Base-by-base conservation (phyloP, 2,113 vertebrate species). In the Scartelaos histophorus region DNA sequence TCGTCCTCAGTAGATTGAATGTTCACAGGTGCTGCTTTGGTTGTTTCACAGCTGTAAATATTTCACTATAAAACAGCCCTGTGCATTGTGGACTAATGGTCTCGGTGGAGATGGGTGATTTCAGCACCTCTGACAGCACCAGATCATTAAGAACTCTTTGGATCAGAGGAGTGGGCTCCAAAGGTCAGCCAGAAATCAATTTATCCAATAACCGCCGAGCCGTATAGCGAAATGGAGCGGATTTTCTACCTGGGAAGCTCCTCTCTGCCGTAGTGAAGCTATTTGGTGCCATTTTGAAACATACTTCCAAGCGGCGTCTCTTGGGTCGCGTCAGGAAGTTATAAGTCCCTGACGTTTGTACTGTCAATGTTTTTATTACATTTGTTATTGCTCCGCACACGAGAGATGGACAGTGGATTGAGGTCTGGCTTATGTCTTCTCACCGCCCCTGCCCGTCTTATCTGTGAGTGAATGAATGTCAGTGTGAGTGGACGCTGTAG, bases 81-180 rank as follows among this genome's bases (percentile, higher is more conserved):
- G 15, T 66, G 75, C 60, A 47, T 64, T 75, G 69, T 13, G 17
- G 65, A 75, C 75, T 81, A 75, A 85, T 83, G 47, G 78, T 67
- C 66, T 87, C 80, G 75, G 71, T 16, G 61, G 87, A 82, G 76
- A 83, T 79, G 38, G 68, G 68, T 80, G 84, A 83, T 88, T 91
- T 84, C 88, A 83, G 84, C 82, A 89, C 91, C 89, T 90, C 76
- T 92, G 93, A 93, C 92, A 93, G 89, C 86, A 87, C 65, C 66
- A 71, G 79, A 89, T 87, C 90, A 90, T 91, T 90, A 92, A 86
- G 83, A 82, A 84, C 73, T 83, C 86, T 86, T 78, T 86, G 76
- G 78, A 72, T 85, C 82, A 79, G 76, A 51, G 66, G 69, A 85
- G 85, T 16, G 67, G 73, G 49, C 70, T 62, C 66, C 16, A 86